Evolutionary conservation across 2,797 vertebrate genomes (phyloP).

Genomic region (Gymnoscopelus microlampas): DNA sequence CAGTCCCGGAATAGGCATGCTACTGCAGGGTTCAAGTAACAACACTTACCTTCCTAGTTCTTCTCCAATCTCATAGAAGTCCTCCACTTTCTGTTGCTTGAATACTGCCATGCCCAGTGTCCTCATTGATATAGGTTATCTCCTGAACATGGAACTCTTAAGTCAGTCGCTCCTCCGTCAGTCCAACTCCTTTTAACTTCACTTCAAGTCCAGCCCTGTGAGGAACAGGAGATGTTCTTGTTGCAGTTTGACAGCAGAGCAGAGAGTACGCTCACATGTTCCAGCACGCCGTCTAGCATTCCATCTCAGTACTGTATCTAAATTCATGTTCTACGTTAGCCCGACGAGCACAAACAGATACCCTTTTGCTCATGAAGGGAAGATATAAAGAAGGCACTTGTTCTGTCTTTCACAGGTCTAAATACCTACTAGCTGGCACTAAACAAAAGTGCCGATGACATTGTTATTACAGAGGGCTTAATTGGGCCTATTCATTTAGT

Average conservation of each 20-base stretch:
- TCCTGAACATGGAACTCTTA: slow-evolving; percentile 37
- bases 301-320: slow-evolving; percentile 46
- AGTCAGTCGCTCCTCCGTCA: slow-evolving; percentile 10
- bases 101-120: slow-evolving; percentile 91
- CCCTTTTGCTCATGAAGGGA: neutral
- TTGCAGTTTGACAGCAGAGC: slow-evolving; percentile 30
- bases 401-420: slow-evolving; percentile 13
- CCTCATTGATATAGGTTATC: slow-evolving; percentile 83
- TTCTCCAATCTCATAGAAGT: slow-evolving; percentile 92
- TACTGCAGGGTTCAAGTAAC: neutral
- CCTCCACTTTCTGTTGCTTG: slow-evolving; percentile 95
- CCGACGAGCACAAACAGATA: neutral
- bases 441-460: slow-evolving; percentile 5
- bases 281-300: slow-evolving; percentile 72
- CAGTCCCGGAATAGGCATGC: no score
- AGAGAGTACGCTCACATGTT: slow-evolving; percentile 62
- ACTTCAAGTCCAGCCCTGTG: slow-evolving; percentile 48
- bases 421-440: slow-evolving; percentile 15
- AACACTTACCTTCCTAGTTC: slow-evolving; percentile 92
- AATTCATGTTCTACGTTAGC: slow-evolving; percentile 26
- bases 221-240: slow-evolving; percentile 30
- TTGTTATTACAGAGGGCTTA: slow-evolving; percentile 13
- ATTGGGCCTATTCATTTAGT: neutral
- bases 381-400: slow-evolving; percentile 9
- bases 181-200: slow-evolving; percentile 18